Percentiles rank a stretch among this genome's conserved stretches.
phyloP scores from a whole-genome alignment of 2,888 invertebrate genomes.

The Lymantria monacha region DNA sequence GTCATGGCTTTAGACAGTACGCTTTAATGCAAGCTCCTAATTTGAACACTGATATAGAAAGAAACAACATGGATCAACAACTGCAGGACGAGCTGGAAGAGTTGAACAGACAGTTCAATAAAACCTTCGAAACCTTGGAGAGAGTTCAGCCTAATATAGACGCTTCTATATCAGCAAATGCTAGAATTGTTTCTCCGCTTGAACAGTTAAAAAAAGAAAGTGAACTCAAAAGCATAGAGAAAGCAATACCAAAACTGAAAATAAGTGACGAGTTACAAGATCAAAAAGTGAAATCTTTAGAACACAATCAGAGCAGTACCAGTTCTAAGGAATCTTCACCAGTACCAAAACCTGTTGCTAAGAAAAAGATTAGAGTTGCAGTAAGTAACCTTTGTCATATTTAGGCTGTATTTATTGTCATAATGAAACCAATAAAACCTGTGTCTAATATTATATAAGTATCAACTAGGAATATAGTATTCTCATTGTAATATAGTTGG shows the following conservation, averaged over 20 bases:
- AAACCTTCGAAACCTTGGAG: constrained; percentile 66
- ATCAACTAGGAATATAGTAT: too few species aligned
- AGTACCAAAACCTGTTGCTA: constrained; percentile 61
- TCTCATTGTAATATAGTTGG: too few species aligned
- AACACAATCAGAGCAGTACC: background rate
- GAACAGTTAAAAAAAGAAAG: constrained; percentile 28
- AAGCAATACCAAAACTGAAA: constrained; percentile 3
- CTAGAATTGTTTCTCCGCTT: constrained; percentile 35
- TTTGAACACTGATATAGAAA: constrained; percentile 42
- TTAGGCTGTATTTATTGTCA: background rate
- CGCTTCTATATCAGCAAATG: background rate
- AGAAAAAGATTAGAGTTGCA: constrained; percentile 65
- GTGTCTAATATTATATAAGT: too few species aligned
- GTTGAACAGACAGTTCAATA: constrained; percentile 69
- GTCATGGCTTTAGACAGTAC: constrained; percentile 86
- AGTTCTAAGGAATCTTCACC: background rate
- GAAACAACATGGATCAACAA: constrained; percentile 52
- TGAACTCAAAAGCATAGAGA: background rate
- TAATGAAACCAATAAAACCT: too few species aligned
- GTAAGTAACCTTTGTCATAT: constrained; percentile 47
- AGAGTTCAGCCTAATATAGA: constrained; percentile 33
- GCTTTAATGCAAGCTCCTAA: constrained; percentile 61
- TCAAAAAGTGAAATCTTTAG: constrained; percentile 1
- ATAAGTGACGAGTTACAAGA: constrained; percentile 1
- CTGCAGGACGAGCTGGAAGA: constrained; percentile 66